Percentiles rank a stretch among this genome's conserved stretches.
Evolutionary conservation across 2,888 invertebrate species (phyloP).

Genomic region (Drosophila eohydei): DNA sequence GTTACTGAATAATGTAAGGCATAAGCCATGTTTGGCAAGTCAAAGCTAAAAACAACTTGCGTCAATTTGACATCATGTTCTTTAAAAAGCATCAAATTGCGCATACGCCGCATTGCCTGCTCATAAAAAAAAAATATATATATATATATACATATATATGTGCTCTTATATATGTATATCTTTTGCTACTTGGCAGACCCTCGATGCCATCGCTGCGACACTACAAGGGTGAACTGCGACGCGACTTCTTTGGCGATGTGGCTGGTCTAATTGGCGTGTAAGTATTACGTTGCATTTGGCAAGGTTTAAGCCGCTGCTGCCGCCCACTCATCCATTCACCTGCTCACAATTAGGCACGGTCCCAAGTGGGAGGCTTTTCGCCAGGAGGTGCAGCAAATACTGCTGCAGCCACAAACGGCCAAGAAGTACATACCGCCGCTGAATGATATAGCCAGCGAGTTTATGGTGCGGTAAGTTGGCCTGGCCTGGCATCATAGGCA

Average conservation of each 20-base stretch:
- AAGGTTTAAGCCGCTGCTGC: neutral
- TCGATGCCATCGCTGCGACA: constrained; percentile 90
- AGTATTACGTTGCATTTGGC: constrained; percentile 83
- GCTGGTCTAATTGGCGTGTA: constrained; percentile 91
- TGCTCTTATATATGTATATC: neutral
- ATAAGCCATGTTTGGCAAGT: neutral
- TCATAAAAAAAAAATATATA: constrained; percentile 2
- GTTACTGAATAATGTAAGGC: constrained; percentile 6
- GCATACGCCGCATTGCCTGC: constrained; percentile 42
- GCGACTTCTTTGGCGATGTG: constrained; percentile 89
- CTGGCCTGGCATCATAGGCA: constrained; percentile 14
- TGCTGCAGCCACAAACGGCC: constrained; percentile 92
- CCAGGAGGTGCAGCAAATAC: constrained; percentile 92
- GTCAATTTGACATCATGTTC: constrained; percentile 23
- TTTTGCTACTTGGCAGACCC: constrained; percentile 84
- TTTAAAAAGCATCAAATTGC: constrained; percentile 40
- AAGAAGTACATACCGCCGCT: constrained; percentile 90
- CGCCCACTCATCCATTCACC: neutral
- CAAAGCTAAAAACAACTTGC: constrained; percentile 29
- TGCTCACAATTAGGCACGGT: constrained; percentile 89
- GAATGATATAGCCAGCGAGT: constrained; percentile 91
- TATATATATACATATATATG: neutral
- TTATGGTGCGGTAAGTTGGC: constrained; percentile 88
- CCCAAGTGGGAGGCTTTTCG: constrained; percentile 94
- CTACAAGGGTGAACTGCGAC: constrained; percentile 89